phyloP scores from a whole-genome alignment of 2,797 vertebrate genomes.

The Oryzias dopingdopingensis region DNA sequence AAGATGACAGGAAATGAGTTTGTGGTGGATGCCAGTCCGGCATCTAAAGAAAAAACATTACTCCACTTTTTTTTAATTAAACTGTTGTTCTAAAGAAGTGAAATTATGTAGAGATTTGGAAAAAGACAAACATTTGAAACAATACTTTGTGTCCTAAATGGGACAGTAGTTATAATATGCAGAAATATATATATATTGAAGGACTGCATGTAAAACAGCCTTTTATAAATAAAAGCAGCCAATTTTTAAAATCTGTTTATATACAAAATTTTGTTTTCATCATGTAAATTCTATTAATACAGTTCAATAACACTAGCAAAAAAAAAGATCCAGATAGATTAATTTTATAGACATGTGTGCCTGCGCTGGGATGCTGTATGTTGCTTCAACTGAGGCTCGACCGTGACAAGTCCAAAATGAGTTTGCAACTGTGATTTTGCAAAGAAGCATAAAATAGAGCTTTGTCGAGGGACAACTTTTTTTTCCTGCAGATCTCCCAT shows the following conservation, averaged over 20 bases:
- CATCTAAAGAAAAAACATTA: background rate
- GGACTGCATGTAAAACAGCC: too few species aligned
- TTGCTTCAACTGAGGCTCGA: constrained; percentile 27
- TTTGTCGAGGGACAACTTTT: constrained; percentile 39
- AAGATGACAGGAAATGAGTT: constrained; percentile 39
- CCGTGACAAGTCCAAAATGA: constrained; percentile 24
- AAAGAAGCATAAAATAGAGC: constrained; percentile 43
- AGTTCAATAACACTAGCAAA: constrained; percentile 45
- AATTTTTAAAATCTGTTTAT: constrained; percentile 29
- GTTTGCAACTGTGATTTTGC: constrained; percentile 30
- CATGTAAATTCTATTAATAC: constrained; percentile 11
- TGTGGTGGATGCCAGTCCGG: constrained; percentile 47
- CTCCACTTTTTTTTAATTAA: too few species aligned
- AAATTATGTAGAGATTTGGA: too few species aligned
- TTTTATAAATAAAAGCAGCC: too few species aligned
- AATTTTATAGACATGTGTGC: constrained; percentile 6
- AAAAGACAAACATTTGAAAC: too few species aligned
- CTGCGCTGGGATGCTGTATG: constrained; percentile 32
- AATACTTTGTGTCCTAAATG: too few species aligned
- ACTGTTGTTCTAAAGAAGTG: too few species aligned
- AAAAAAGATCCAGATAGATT: constrained; percentile 52
- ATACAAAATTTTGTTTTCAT: background rate
- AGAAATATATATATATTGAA: too few species aligned
- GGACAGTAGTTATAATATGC: too few species aligned
- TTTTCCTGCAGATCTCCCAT: constrained; percentile 18